Evolutionary conservation across 2,113 vertebrate species (phyloP).

Genomic region (Chrysemys picta): DNA sequence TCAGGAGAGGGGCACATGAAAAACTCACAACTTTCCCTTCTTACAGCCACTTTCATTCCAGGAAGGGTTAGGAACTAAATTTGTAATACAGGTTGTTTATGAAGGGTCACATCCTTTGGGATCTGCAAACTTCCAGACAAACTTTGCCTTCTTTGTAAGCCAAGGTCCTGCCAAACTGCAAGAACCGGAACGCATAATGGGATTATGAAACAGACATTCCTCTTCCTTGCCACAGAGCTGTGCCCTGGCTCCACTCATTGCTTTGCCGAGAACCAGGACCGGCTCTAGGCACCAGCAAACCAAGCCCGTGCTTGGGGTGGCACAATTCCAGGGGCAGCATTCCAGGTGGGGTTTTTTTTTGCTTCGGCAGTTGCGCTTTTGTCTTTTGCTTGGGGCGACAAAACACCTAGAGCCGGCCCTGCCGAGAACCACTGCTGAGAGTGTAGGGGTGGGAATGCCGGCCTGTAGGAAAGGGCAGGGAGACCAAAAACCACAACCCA

Average conservation of each 20-base stretch:
- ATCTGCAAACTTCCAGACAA: fast-evolving
- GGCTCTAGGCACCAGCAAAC: no score
- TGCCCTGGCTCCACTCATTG: conserved; percentile 38
- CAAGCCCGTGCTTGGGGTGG: no score
- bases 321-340: no score
- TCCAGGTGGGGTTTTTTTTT: no score
- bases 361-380: no score
- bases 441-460: neutral
- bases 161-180: neutral
- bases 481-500: fast-evolving
- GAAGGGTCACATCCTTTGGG: neutral
- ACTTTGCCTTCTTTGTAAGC: fast-evolving
- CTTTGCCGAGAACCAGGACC: no score
- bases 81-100: neutral
- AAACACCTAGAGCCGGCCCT: no score
- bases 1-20: neutral
- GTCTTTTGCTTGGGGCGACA: no score
- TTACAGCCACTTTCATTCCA: neutral
- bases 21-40: neutral
- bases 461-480: fast-evolving
- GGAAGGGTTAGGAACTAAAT: neutral
- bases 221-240: conserved; percentile 41
- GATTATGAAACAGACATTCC: conserved; percentile 1
- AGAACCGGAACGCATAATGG: fast-evolving
- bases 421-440: no score